phyloP scores from a whole-genome alignment of 1,140 invertebrate species.

The Mizuhopecten yessoensis region DNA sequence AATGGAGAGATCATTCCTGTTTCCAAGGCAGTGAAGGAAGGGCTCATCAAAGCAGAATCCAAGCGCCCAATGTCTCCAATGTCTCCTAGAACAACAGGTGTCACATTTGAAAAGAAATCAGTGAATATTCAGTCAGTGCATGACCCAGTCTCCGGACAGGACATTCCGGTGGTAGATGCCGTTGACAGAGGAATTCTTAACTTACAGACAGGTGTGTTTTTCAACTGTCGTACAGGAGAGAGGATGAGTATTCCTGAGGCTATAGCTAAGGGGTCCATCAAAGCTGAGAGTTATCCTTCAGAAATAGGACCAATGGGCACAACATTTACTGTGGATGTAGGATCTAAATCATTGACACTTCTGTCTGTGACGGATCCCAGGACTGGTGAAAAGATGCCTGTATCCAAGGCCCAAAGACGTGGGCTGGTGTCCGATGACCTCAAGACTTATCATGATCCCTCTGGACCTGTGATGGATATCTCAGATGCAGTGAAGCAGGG shows the following conservation, averaged over 20 bases:
- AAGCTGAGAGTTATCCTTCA: slow-evolving; percentile 61
- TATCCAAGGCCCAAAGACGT: slow-evolving; percentile 91
- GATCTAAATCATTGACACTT: slow-evolving; percentile 66
- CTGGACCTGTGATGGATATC: slow-evolving; percentile 90
- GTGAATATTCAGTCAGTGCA: slow-evolving; percentile 89
- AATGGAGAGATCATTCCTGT: slow-evolving; percentile 88
- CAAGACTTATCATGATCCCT: slow-evolving; percentile 87
- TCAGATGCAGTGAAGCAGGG: slow-evolving; percentile 89
- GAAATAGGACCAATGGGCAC: not conserved
- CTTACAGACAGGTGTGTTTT: slow-evolving; percentile 57
- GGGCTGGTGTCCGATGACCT: slow-evolving; percentile 86
- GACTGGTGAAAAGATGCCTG: slow-evolving; percentile 90
- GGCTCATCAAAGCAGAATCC: slow-evolving; percentile 86
- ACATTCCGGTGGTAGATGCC: slow-evolving; percentile 89
- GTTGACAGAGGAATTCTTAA: slow-evolving; percentile 90
- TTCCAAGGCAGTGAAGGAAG: slow-evolving; percentile 89
- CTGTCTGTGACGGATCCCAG: slow-evolving; percentile 92
- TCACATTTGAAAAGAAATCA: slow-evolving; percentile 87
- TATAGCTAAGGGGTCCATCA: slow-evolving; percentile 91
- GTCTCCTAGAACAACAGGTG: slow-evolving; percentile 41
- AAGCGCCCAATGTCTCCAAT: slow-evolving; percentile 31
- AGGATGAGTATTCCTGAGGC: slow-evolving; percentile 90
- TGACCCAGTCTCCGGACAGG: slow-evolving; percentile 91
- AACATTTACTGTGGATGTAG: slow-evolving; percentile 56
- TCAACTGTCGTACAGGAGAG: slow-evolving; percentile 87